Percentiles rank a stretch among this genome's conserved stretches.
Conservation (phyloP, 1,140 invertebrate genomes). For the Atta texana region DNA sequence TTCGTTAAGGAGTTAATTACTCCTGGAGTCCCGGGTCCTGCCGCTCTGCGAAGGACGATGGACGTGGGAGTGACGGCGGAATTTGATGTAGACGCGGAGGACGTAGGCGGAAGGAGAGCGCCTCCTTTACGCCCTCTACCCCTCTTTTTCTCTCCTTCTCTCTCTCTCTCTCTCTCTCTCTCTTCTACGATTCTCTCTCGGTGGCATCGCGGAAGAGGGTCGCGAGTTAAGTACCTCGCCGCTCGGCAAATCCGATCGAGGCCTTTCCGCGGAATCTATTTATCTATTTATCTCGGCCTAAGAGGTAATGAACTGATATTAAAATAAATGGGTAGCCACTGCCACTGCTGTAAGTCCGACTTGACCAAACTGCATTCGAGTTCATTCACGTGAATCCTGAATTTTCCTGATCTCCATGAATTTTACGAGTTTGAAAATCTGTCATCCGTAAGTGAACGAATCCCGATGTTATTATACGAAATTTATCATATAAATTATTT, state of each 20-base stretch:
- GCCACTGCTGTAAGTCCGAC: background rate
- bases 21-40: constrained; percentile 81
- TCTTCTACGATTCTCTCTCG: constrained; percentile 59
- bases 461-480: too few species aligned
- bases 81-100: constrained; percentile 78
- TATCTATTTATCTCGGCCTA: constrained; percentile 83
- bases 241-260: constrained; percentile 83
- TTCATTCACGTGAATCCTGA: background rate
- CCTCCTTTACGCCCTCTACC: constrained; percentile 67
- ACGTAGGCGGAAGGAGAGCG: constrained; percentile 73
- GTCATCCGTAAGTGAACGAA: background rate
- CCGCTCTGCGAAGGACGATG: constrained; percentile 78
- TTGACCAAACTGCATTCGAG: background rate
- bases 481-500: background rate
- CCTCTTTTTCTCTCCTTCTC: background rate
- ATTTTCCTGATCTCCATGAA: background rate
- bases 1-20: constrained; percentile 87
- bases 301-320: constrained; percentile 83
- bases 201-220: constrained; percentile 68
- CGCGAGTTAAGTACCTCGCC: constrained; percentile 78
- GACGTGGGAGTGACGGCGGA: constrained; percentile 77
- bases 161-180: constrained; percentile 41
- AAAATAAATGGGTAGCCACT: constrained; percentile 81
- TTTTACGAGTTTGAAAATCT: background rate
- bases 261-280: constrained; percentile 82